Percentiles rank a stretch among this genome's conserved stretches.
These are phyloP conservation scores for Cheilosia impressa DNA, from an alignment of 2,888 invertebrate species.

Conservation along the genomic window DNA sequence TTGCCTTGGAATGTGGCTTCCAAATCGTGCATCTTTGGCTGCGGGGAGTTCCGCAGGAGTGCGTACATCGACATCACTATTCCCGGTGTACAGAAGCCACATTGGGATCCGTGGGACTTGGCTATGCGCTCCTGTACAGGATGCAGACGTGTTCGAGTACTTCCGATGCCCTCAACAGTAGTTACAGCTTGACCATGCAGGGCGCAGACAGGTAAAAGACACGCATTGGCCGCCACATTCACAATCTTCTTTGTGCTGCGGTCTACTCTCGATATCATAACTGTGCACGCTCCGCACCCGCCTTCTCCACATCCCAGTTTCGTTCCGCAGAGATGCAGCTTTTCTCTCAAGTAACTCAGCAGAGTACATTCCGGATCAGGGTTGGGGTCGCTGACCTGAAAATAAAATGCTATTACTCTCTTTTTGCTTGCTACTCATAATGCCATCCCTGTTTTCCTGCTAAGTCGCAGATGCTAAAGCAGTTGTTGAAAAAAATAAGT, in stretches of 20 bases:
- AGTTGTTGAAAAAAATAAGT: no score
- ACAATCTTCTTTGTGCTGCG: constrained; percentile 84
- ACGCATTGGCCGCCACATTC: constrained; percentile 94
- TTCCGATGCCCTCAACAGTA: constrained; percentile 97
- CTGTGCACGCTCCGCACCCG: constrained; percentile 97
- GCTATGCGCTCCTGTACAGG: constrained; percentile 95
- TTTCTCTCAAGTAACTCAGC: constrained; percentile 91
- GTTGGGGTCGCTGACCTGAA: constrained; percentile 88
- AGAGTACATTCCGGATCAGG: constrained; percentile 94
- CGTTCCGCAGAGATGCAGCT: constrained; percentile 92
- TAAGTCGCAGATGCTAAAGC: no score
- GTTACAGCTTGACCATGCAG: constrained; percentile 95
- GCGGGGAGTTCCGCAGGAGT: constrained; percentile 89
- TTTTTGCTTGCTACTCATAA: no score
- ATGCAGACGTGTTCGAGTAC: constrained; percentile 90
- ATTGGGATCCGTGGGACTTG: constrained; percentile 96
- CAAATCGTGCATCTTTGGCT: constrained; percentile 90
- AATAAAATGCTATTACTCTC: no score
- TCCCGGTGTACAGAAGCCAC: constrained; percentile 97
- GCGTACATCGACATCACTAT: constrained; percentile 99
- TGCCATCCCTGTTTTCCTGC: no score
- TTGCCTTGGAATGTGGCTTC: constrained; percentile 93
- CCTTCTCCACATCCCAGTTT: constrained; percentile 97
- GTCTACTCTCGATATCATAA: constrained; percentile 93
- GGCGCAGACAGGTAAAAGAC: constrained; percentile 93